Base-by-base conservation (phyloP, 2,113 vertebrate genomes). In the Megalops atlanticus region DNA sequence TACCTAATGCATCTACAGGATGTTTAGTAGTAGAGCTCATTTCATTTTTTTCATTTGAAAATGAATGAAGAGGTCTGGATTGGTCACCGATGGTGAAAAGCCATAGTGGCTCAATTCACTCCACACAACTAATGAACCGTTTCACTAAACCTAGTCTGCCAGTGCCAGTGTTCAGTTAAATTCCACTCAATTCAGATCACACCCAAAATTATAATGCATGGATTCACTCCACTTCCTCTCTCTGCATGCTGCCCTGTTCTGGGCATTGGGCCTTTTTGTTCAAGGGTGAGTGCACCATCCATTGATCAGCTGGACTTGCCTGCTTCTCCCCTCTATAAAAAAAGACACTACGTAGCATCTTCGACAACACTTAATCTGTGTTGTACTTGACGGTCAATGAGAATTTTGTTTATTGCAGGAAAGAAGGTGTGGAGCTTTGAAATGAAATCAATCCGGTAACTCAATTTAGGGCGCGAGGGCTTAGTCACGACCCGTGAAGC, bases 401-500 rank as follows among this genome's bases (percentile, higher is more conserved):
- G 83, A 81, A 83, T 81, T 86, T 52, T 80, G 79, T 83, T 80
- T 82, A 80, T 82, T 45, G 24, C 77, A 38, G 74, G 36, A 68
- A 72, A 83, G 24, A 43, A 41, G 21, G 81, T 81, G 72, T 71
- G 80, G 76, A 12, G 47, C 76, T 73, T 45, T 74, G 83, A 79
- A 86, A 86, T 84, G 77, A 84, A 86, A 88, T 86, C 87, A 86
- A 85, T 85, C 83, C 83, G 18, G 80, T n/a, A 79, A 81, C 81
- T 84, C 83, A 82, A 82, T 85, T 85, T 87, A 81, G 84, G 85
- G 84, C 82, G 70, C 74, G 38, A 41, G 74, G 84, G 85, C 84
- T 85, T 81, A 84, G 82, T 77, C 72, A 80, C 73, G 68, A 85
- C 75, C 74, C 54, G 39, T 38, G 73, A 71, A 64, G 41, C 47